Percentiles rank a stretch among this genome's conserved stretches.
Evolutionary conservation across 1,140 invertebrate genomes (phyloP).

Genomic region (Atta cephalotes): DNA sequence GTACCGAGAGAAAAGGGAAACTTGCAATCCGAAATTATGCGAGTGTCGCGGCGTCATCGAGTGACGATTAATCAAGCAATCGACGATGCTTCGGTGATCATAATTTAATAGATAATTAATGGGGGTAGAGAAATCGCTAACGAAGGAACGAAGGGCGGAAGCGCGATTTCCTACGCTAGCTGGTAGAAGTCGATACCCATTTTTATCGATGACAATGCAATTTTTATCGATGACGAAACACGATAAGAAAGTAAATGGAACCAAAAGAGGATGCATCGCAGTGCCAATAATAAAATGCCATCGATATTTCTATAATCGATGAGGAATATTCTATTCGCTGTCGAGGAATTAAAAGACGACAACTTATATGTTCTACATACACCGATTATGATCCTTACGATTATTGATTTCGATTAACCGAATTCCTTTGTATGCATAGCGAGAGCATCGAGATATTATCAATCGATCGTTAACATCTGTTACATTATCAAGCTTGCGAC

Average conservation of each 20-base stretch:
- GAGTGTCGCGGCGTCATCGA: not conserved
- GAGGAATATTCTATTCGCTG: conserved; percentile 2
- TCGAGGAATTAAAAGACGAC: conserved; percentile 11
- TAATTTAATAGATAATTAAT: conserved; percentile 36
- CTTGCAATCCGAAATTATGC: not conserved
- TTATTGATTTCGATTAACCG: conserved; percentile 16
- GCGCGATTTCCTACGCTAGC: conserved; percentile 34
- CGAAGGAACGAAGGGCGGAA: not conserved
- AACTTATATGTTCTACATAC: not conserved
- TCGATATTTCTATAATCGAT: conserved; percentile 39
- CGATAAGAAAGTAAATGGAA: conserved; percentile 12
- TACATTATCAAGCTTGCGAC: conserved; percentile 53
- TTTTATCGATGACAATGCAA: conserved; percentile 17
- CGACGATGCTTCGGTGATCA: conserved; percentile 4
- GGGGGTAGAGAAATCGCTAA: not conserved
- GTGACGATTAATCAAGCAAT: conserved; percentile 39
- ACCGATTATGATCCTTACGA: not conserved
- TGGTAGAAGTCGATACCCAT: conserved; percentile 2
- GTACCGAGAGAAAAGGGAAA: not conserved
- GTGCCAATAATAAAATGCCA: conserved; percentile 64
- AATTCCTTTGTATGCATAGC: conserved; percentile 8
- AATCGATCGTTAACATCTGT: not conserved
- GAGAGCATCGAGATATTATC: conserved; percentile 19
- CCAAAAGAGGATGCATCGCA: conserved; percentile 33
- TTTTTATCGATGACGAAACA: conserved; percentile 14